Conservation (phyloP, 1,140 invertebrate species). For the Venturia canescens region DNA sequence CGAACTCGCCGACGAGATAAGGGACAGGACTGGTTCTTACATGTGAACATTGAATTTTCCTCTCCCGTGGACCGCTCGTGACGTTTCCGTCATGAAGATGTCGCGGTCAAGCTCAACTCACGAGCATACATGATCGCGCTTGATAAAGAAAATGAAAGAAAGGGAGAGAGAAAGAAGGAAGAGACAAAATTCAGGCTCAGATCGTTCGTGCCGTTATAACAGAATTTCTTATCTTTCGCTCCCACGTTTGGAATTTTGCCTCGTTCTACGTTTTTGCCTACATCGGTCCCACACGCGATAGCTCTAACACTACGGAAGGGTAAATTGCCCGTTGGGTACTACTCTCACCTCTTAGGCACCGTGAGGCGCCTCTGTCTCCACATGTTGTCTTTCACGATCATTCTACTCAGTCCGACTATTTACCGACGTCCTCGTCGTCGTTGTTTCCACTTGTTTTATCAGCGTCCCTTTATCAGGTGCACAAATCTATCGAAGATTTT, state of each 20-base stretch:
- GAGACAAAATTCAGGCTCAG: neutral
- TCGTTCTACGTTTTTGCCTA: neutral
- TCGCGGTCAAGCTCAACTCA: neutral
- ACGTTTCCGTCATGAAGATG: constrained; percentile 48
- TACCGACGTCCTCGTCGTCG: neutral
- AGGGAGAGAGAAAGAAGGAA: neutral
- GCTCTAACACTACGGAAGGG: neutral
- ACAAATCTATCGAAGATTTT: neutral
- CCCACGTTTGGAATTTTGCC: neutral
- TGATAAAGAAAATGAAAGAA: neutral
- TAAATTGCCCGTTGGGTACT: neutral
- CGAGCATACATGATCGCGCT: too few relatives aligned
- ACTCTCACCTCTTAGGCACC: constrained; percentile 70
- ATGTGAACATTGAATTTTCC: constrained; percentile 25
- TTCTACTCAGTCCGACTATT: constrained; percentile 45
- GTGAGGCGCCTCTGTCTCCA: constrained; percentile 70
- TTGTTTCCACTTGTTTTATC: neutral
- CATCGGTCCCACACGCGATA: neutral
- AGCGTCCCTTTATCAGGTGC: neutral
- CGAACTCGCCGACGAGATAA: constrained; percentile 41
- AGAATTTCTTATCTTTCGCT: neutral
- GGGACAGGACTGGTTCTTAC: neutral
- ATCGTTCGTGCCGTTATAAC: neutral
- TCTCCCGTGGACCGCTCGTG: constrained; percentile 14
- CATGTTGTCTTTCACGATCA: constrained; percentile 67